Percentiles rank a stretch among this genome's conserved stretches.
phyloP scores from a whole-genome alignment of 2,888 invertebrate genomes.

The Drosophila parthenogenetica region DNA sequence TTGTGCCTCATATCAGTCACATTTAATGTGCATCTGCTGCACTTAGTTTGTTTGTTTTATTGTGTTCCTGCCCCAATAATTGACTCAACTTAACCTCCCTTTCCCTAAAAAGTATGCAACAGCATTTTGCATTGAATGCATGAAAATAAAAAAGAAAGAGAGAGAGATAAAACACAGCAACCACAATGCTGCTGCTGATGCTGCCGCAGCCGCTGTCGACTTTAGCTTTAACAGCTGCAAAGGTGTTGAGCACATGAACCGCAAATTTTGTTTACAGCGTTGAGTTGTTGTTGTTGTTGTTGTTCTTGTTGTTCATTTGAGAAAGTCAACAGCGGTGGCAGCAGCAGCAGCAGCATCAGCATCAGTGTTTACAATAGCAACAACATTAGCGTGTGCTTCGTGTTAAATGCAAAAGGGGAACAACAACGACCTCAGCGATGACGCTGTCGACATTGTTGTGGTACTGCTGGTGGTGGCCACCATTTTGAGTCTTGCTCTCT shows the following conservation, averaged over 20 bases:
- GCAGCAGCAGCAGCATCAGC: slow-evolving; percentile 21
- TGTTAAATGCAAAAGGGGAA: slow-evolving; percentile 62
- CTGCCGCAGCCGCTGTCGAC: slow-evolving; percentile 34
- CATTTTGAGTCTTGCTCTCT: slow-evolving; percentile 72
- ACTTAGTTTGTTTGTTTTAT: slow-evolving; percentile 27
- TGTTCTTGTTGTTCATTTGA: slow-evolving; percentile 45
- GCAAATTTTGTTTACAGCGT: slow-evolving; percentile 76
- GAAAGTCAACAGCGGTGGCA: slow-evolving; percentile 19
- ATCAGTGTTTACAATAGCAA: slow-evolving; percentile 23
- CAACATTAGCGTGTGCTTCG: slow-evolving; percentile 56
- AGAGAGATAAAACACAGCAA: slow-evolving; percentile 16
- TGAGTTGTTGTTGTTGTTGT: slow-evolving; percentile 47
- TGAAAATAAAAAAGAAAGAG: slow-evolving; percentile 10
- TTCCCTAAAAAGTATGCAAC: slow-evolving; percentile 67
- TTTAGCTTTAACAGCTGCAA: slow-evolving; percentile 41
- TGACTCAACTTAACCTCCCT: slow-evolving; percentile 70
- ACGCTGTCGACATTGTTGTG: slow-evolving; percentile 61
- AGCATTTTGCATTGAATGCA: slow-evolving; percentile 56
- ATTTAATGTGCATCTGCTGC: slow-evolving; percentile 17
- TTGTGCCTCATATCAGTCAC: neutral
- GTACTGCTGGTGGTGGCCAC: slow-evolving; percentile 72
- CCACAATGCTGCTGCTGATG: slow-evolving; percentile 19
- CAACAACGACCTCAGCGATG: slow-evolving; percentile 67
- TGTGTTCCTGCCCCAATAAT: slow-evolving; percentile 63
- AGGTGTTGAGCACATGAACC: slow-evolving; percentile 80